Conservation (phyloP, 30 jellyfish, hydroid and myxozoan genomes). For the Pelagia noctiluca region DNA sequence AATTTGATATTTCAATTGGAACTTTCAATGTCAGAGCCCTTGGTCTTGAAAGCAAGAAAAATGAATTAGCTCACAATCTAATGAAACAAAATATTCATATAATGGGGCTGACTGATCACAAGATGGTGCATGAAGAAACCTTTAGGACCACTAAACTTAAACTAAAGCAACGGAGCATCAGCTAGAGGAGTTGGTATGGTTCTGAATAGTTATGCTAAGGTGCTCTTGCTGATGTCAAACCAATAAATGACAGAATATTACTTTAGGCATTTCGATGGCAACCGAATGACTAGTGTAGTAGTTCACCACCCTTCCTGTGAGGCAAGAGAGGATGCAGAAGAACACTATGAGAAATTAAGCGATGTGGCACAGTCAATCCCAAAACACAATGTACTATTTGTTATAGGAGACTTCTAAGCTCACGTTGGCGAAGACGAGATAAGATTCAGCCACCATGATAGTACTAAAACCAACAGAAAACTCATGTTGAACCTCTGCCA, state of each 20-base stretch:
- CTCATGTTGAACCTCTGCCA: constrained; percentile 2
- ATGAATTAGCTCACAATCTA: too few species aligned
- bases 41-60: too few species aligned
- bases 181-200: constrained; percentile 40
- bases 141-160: constrained; percentile 38
- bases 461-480: constrained; percentile 38
- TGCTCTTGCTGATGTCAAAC: constrained; percentile 15
- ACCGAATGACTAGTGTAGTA: constrained; percentile 18
- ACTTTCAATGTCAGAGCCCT: too few species aligned
- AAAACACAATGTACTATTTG: constrained; percentile 38
- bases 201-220: background rate
- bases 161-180: constrained; percentile 28
- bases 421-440: constrained; percentile 40
- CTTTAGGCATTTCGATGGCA: constrained; percentile 44
- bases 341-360: constrained; percentile 40
- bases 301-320: constrained; percentile 44
- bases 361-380: constrained; percentile 13
- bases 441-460: constrained; percentile 47
- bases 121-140: constrained; percentile 35
- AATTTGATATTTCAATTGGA: too few species aligned
- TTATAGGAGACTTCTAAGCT: constrained; percentile 60
- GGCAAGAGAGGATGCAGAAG: constrained; percentile 40
- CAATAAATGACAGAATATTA: constrained; percentile 34
- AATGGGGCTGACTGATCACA: constrained; percentile 35
- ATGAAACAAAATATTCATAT: background rate